A percentile compares a stretch with the other conserved stretches of the same genome.
phyloP scores from a whole-genome alignment of 1,140 invertebrate species.

The Coptotermes formosanus region DNA sequence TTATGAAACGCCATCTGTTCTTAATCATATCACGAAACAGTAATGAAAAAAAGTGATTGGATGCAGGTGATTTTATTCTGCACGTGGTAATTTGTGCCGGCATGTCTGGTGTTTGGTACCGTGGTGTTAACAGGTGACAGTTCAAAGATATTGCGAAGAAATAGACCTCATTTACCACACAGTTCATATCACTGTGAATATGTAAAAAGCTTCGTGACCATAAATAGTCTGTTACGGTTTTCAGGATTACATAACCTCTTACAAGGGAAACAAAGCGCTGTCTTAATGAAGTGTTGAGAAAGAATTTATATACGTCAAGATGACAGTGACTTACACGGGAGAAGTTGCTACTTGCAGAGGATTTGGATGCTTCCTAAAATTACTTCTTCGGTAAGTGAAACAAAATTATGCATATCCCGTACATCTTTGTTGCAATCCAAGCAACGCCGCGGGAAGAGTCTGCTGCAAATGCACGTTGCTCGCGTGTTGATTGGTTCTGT shows the following conservation, averaged over 20 bases:
- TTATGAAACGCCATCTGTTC: neutral
- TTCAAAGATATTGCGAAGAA: neutral
- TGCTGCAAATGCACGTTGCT: too few relatives aligned
- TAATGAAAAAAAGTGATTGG: neutral
- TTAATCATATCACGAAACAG: neutral
- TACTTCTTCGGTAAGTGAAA: slow-evolving; percentile 67
- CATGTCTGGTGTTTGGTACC: neutral
- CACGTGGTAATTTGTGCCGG: neutral
- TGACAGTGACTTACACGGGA: slow-evolving; percentile 87
- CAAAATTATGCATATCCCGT: neutral
- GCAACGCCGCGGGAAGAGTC: neutral
- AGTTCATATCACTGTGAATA: neutral
- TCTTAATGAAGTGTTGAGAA: neutral
- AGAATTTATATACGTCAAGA: slow-evolving; percentile 43
- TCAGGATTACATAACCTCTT: neutral
- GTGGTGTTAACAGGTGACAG: neutral
- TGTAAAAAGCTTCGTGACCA: neutral
- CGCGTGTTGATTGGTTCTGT: too few relatives aligned
- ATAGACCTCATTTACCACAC: neutral
- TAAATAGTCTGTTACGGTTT: neutral
- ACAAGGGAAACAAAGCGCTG: neutral
- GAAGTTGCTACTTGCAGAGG: slow-evolving; percentile 84
- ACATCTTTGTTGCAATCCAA: neutral
- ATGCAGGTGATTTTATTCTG: neutral
- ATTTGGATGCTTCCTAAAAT: slow-evolving; percentile 81